Evolutionary conservation across 2,113 vertebrate species (phyloP).

Genomic region (Oncorhynchus keta): DNA sequence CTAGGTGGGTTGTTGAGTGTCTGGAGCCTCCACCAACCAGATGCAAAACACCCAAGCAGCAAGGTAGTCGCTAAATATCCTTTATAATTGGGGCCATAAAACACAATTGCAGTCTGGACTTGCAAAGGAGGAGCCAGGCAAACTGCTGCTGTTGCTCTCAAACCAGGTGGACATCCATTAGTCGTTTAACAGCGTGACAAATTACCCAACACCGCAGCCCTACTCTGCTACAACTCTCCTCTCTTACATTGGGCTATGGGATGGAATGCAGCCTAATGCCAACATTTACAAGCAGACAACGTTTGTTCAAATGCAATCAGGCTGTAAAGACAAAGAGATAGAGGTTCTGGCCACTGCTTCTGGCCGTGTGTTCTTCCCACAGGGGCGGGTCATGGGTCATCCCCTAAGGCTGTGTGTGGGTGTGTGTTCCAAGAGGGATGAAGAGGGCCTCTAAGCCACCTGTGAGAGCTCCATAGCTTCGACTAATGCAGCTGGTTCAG

Average conservation of each 20-base stretch:
- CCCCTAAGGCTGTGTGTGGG: conserved; percentile 36
- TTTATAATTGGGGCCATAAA: conserved; percentile 77
- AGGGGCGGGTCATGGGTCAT: conserved; percentile 52
- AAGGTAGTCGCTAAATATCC: conserved; percentile 69
- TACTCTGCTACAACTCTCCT: conserved; percentile 20
- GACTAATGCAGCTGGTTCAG: conserved; percentile 9
- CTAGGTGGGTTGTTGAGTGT: conserved; percentile 14
- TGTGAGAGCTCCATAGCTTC: conserved; percentile 3
- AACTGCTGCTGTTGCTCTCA: conserved; percentile 60
- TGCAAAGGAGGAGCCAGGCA: conserved; percentile 52
- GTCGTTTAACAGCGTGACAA: conserved; percentile 75
- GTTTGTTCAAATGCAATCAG: conserved; percentile 68
- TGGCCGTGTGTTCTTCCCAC: conserved; percentile 59
- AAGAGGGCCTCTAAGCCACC: conserved; percentile 9
- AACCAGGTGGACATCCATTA: conserved; percentile 72
- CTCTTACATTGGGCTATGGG: conserved; percentile 58
- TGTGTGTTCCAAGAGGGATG: background rate
- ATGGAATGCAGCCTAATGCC: conserved; percentile 70
- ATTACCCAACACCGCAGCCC: conserved; percentile 65
- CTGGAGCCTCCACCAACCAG: conserved; percentile 57
- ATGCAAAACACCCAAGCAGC: conserved; percentile 66
- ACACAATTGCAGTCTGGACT: conserved; percentile 66
- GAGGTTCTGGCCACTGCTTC: conserved; percentile 23
- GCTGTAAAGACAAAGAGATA: conserved; percentile 60
- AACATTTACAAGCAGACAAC: conserved; percentile 73